Base-by-base conservation (phyloP, 2,888 invertebrate genomes). In the Heliconius aoede region DNA sequence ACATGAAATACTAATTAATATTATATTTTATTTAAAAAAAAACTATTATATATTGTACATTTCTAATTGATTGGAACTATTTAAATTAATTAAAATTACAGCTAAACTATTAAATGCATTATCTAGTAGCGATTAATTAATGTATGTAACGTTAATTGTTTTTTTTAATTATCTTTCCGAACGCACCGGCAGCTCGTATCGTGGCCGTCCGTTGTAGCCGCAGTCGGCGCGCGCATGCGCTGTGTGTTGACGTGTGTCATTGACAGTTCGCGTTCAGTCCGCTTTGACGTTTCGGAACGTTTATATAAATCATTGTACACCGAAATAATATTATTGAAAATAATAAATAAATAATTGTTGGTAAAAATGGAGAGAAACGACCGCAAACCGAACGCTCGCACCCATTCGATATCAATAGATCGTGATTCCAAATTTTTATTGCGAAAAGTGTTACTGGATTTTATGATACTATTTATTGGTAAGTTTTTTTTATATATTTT, bases 401-500 rank as follows among this genome's bases (percentile, higher is more conserved):
- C 84, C 74, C 90, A 91, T 83, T 89, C 91, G 28, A 87, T 91
- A 79, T 90, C 90, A 69, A 94, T 95, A 91, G 95, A 95, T 85
- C 93, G 94, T 85, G 95, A 95, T 83, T 93, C 95, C 64, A 95
- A 91, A 87, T 90, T 92, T 83, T 91, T 96, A 84, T 87, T 96
- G 85, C 94, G 95, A 85, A 97, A 97, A 93, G 95, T 97, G 83
- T 86, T 96, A 81, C 90, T 96, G 87, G 97, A 97, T 94, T 93
- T 96, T 84, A 84, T 95, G 78, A 95, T 97, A 84, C 86, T 97
- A 78, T 94, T 96, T 85, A 95, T 96, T 87, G 96, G 97, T 97
- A 91, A 96, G 96, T 81, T 80, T 73, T 73, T 74, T 36, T 28
- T 65, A 69, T 73, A 65, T 78, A 36, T 67, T 60, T 30, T 64